Conservation (phyloP, 1,140 invertebrate species). For the Zaprionus vittiger region DNA sequence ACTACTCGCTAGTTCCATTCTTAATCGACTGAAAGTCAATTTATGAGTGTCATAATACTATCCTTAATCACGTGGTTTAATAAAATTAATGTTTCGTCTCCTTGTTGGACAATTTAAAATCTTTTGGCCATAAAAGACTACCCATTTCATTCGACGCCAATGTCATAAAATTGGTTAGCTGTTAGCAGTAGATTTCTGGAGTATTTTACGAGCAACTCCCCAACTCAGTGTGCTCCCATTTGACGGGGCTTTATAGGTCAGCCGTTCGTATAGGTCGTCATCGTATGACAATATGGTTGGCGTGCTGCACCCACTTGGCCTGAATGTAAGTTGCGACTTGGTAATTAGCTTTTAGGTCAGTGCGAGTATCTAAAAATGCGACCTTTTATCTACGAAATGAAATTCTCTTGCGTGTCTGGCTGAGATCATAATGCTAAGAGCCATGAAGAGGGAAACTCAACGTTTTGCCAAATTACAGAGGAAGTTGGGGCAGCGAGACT, state of each 20-base stretch:
- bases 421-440: constrained; percentile 9
- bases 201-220: neutral
- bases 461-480: constrained; percentile 32
- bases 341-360: constrained; percentile 50
- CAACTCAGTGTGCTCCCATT: constrained; percentile 26
- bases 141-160: neutral
- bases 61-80: neutral
- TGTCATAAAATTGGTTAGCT: neutral
- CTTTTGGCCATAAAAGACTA: neutral
- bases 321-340: constrained; percentile 19
- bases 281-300: neutral
- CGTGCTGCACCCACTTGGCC: constrained; percentile 42
- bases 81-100: neutral
- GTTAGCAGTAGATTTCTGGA: neutral
- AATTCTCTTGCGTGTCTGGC: constrained; percentile 43
- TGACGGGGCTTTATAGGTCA: constrained; percentile 32
- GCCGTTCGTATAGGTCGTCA: constrained; percentile 37
- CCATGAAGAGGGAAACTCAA: neutral
- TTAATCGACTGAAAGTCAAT: too few species aligned
- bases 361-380: constrained; percentile 32
- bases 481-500: constrained; percentile 11
- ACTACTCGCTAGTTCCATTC: neutral
- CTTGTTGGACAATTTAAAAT: neutral
- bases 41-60: neutral
- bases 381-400: constrained; percentile 29